These are phyloP conservation scores for Sphaerophoria rueppellii DNA, from an alignment of 2,888 invertebrate species.

Conservation along the genomic window DNA sequence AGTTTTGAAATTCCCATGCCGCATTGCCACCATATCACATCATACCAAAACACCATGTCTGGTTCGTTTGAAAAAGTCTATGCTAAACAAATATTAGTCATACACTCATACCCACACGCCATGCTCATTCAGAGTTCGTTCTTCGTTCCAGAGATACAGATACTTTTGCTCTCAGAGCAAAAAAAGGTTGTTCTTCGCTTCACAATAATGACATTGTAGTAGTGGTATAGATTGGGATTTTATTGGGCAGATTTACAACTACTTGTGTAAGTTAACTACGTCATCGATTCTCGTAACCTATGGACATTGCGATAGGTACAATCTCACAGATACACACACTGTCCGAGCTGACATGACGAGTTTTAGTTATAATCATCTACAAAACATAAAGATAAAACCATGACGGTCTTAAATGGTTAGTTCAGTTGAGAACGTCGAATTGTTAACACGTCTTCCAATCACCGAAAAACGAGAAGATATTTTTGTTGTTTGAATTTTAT, in stretches of 20 bases:
- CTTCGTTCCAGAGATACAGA: too few relatives aligned
- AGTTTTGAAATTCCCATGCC: constrained; percentile 56
- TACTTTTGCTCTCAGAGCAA: constrained; percentile 5
- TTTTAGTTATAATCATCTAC: constrained; percentile 36
- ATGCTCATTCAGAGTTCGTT: constrained; percentile 1
- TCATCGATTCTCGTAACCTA: constrained; percentile 22
- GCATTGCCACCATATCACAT: constrained; percentile 26
- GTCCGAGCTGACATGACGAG: not conserved
- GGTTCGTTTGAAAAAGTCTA: constrained; percentile 12
- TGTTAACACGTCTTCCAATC: constrained; percentile 58
- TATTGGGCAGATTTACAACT: constrained; percentile 49
- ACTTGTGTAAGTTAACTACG: constrained; percentile 26
- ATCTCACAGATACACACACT: constrained; percentile 29
- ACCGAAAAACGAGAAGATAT: not conserved
- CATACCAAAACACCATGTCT: constrained; percentile 12
- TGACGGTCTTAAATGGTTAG: constrained; percentile 34
- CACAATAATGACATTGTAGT: not conserved
- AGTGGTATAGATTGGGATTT: constrained; percentile 42
- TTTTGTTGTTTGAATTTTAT: not conserved
- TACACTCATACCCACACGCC: not conserved
- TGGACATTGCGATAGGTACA: not conserved
- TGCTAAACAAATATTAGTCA: constrained; percentile 47
- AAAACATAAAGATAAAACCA: constrained; percentile 52
- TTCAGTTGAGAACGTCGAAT: constrained; percentile 62
- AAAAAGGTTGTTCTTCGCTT: constrained; percentile 44